phyloP scores from a whole-genome alignment of 2,797 vertebrate genomes.

The Paratrypauchen microcephalus region DNA sequence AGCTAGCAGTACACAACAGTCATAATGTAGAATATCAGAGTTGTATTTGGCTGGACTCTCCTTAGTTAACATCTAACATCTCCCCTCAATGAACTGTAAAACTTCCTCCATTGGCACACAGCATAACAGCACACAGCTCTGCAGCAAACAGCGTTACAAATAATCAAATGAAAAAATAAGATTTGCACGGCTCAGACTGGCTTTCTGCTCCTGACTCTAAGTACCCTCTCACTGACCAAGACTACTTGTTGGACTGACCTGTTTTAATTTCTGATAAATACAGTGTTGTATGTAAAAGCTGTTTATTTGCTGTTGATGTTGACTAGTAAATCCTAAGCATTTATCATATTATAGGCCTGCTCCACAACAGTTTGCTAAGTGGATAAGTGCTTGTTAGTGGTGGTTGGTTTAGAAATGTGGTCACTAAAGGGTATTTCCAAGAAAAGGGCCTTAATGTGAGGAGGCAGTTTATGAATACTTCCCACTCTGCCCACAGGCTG shows the following conservation, averaged over 20 bases:
- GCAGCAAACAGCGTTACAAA: constrained; percentile 4
- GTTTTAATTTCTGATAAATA: constrained; percentile 3
- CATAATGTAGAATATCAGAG: too few species aligned
- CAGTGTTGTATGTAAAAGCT: not conserved
- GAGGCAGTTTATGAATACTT: constrained; percentile 22
- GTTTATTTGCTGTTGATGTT: constrained; percentile 8
- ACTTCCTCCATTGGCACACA: not conserved
- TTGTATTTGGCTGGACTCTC: too few species aligned
- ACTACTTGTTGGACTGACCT: constrained; percentile 1
- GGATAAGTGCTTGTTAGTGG: constrained; percentile 10
- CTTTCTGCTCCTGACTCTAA: not conserved
- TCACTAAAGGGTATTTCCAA: constrained; percentile 10
- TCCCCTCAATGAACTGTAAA: not conserved
- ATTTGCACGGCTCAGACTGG: not conserved
- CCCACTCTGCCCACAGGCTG: not conserved
- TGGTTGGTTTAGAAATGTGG: constrained; percentile 13
- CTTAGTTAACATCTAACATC: too few species aligned
- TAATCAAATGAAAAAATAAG: not conserved
- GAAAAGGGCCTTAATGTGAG: constrained; percentile 14
- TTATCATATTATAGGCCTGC: constrained; percentile 3
- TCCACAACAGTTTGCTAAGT: constrained; percentile 17
- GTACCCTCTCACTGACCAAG: not conserved
- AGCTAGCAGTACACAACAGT: too few species aligned
- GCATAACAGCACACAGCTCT: constrained; percentile 8
- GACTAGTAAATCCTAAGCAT: not conserved